Base-by-base conservation (phyloP, 2,797 vertebrate genomes). In the Ctenosaura bakeri region DNA sequence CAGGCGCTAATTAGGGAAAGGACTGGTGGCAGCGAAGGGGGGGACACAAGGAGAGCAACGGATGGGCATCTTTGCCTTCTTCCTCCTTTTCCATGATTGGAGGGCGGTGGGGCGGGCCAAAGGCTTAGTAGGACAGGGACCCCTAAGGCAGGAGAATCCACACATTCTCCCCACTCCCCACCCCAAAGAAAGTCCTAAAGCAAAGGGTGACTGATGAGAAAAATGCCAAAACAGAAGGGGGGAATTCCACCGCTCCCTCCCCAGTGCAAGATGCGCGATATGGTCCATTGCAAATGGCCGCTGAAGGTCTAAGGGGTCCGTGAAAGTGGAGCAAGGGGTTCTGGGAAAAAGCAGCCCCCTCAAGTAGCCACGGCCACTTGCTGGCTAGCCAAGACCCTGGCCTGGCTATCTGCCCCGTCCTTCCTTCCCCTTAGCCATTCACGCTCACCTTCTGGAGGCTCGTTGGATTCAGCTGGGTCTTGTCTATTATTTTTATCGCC, bases 401-500 rank as follows among this genome's bases (percentile, higher is more conserved):
- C 59, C 20, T 62, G 59, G 59, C 59, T 62, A 22, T 20, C 59
- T 59, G 59, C 59, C 59, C 18, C 38, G 52, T 6, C 46, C 83
- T 9, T 32, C 32, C 20, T 26, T 0, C 50, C 71, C 50, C 13
- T 69, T 18, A n/a, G 29, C 29, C n/a, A n/a, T 5, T 13, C 32
- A 16, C 1, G 12, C 97, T 97, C 93, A 98, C 98, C 98, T 99
- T 99, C 95, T 99, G 98, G 92, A 99, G 97, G 97, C 98, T 99
- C 94, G 98, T 98, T 92, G 98, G 98, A 94, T 99, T 99, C 97
- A 99, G 97, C 97, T 99, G 98, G 20, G 98, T 98, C 97, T 99
- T 99, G 97, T 99, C 98, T 0, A 99, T 99, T 95, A 99, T 99
- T 97, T 99, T 99, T 97, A 99, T 99, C 92, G 98, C 98, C 46